Evolutionary conservation across 2,888 invertebrate genomes (phyloP).

Genomic region (Aleiodes testaceus): DNA sequence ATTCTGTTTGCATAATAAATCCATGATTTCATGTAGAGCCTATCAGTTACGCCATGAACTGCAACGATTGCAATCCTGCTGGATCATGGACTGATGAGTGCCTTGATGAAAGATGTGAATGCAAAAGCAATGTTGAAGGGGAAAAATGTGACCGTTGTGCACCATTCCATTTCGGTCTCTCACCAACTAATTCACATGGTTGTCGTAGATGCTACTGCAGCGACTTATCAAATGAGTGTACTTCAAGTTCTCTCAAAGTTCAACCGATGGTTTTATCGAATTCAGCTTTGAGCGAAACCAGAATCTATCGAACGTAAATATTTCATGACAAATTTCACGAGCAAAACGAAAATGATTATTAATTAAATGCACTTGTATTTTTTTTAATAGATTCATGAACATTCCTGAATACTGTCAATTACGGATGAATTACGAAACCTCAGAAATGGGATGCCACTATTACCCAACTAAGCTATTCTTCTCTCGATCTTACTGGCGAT

Average conservation of each 20-base stretch:
- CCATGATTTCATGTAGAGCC: too few species aligned
- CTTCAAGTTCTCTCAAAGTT: slow-evolving; percentile 79
- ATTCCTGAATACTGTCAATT: slow-evolving; percentile 55
- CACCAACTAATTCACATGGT: slow-evolving; percentile 81
- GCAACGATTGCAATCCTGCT: slow-evolving; percentile 81
- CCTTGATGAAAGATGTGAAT: slow-evolving; percentile 76
- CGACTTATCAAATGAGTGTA: slow-evolving; percentile 84
- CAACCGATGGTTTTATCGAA: slow-evolving; percentile 82
- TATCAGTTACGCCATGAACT: too few species aligned
- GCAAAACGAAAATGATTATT: too few species aligned
- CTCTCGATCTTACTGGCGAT: too few species aligned
- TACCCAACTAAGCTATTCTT: too few species aligned
- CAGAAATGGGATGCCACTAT: slow-evolving; percentile 78
- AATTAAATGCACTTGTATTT: too few species aligned
- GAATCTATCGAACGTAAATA: slow-evolving; percentile 76
- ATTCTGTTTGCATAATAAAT: too few species aligned
- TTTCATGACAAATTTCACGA: too few species aligned
- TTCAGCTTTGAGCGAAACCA: too few species aligned
- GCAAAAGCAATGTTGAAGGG: slow-evolving; percentile 87
- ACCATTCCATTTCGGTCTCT: slow-evolving; percentile 85
- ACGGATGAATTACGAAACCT: slow-evolving; percentile 73
- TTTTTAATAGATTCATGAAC: too few species aligned
- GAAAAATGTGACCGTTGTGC: slow-evolving; percentile 85
- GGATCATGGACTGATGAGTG: slow-evolving; percentile 77
- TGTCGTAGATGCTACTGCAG: slow-evolving; percentile 93